Conservation (phyloP, 2,113 vertebrate genomes). For the Semicossyphus pulcher region DNA sequence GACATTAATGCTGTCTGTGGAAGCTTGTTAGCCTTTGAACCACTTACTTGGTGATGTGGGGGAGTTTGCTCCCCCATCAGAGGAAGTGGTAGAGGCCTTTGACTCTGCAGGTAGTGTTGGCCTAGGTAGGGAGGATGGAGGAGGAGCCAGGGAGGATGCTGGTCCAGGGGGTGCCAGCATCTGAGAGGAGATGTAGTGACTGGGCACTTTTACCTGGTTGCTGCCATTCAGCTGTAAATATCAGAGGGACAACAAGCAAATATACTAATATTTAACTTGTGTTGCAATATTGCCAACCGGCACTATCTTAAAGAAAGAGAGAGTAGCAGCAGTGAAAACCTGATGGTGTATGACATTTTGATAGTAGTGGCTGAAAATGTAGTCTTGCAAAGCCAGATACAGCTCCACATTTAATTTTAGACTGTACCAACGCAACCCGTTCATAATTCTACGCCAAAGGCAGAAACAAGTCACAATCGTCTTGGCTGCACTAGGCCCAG, state of each 20-base stretch:
- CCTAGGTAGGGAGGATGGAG: constrained; percentile 88
- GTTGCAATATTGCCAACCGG: not conserved
- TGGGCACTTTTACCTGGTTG: constrained; percentile 92
- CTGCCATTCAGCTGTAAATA: constrained; percentile 91
- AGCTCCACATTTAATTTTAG: no score
- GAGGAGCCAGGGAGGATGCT: constrained; percentile 61
- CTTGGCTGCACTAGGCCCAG: no score
- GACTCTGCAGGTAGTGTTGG: constrained; percentile 89
- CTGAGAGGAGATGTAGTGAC: constrained; percentile 94
- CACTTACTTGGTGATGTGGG: constrained; percentile 93
- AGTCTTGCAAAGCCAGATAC: no score
- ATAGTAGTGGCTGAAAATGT: no score
- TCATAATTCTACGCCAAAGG: no score
- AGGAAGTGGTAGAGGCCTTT: constrained; percentile 91
- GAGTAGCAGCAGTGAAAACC: not conserved
- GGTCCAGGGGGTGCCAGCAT: constrained; percentile 89
- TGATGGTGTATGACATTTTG: not conserved
- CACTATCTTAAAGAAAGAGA: not conserved
- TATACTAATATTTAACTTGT: not conserved
- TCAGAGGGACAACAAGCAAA: constrained; percentile 1
- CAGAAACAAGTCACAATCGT: no score
- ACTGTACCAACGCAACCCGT: no score
- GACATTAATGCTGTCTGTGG: no score
- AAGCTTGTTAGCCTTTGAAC: not conserved
- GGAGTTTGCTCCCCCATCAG: constrained; percentile 89